A percentile compares a stretch with the other conserved stretches of the same genome.
These are phyloP conservation scores for Lingula anatina DNA, from an alignment of 2,888 invertebrate genomes.

Conservation along the genomic window DNA sequence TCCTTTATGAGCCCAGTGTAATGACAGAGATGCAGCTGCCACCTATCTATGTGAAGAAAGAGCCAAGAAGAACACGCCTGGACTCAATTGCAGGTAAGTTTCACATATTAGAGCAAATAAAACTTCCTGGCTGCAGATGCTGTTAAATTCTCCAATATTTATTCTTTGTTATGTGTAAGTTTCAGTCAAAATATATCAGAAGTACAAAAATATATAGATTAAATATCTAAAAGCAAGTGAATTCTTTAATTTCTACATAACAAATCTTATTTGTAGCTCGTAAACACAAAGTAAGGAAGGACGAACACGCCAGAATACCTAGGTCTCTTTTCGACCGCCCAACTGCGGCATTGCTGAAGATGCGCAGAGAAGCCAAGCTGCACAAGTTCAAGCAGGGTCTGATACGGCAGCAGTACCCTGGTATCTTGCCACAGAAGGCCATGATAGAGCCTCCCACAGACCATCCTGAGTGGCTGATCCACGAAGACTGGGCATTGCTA, in stretches of 20 bases:
- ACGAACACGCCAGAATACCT: slow-evolving; percentile 71
- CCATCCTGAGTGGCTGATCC: slow-evolving; percentile 81
- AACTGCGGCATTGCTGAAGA: slow-evolving; percentile 67
- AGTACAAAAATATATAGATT: no score
- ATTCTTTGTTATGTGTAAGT: no score
- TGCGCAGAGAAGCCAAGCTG: slow-evolving; percentile 71
- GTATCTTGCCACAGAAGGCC: slow-evolving; percentile 8
- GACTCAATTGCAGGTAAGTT: slow-evolving; percentile 56
- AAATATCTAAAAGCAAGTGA: no score
- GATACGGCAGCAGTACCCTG: slow-evolving; percentile 27
- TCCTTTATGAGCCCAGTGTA: slow-evolving; percentile 71
- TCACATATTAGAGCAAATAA: not conserved
- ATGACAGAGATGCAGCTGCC: slow-evolving; percentile 78
- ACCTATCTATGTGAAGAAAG: slow-evolving; percentile 73
- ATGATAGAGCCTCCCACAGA: slow-evolving; percentile 41
- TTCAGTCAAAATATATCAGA: no score
- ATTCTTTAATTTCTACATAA: no score
- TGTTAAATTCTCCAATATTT: no score
- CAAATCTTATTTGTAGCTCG: no score
- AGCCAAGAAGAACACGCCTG: slow-evolving; percentile 65
- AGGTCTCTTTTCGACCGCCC: slow-evolving; percentile 78
- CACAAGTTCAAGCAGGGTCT: slow-evolving; percentile 60
- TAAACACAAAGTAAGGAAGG: slow-evolving; percentile 59
- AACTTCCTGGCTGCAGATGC: no score
- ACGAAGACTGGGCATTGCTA: slow-evolving; percentile 84